A percentile compares a stretch with the other conserved stretches of the same genome.
Evolutionary conservation across 2,797 vertebrate species (phyloP).

Genomic region (Danio kyathit): DNA sequence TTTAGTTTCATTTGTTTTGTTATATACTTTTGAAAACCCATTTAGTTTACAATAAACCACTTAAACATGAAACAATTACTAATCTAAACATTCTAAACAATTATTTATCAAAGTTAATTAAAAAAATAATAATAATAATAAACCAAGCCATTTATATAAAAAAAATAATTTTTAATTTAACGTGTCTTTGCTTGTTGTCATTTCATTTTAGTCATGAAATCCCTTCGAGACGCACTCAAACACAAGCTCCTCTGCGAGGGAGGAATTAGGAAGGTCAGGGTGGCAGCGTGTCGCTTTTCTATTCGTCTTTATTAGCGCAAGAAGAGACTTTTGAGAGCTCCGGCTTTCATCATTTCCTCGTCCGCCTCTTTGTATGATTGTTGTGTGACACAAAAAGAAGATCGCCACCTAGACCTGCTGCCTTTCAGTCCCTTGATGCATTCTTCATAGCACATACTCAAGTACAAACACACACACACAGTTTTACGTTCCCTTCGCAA

Average conservation of each 20-base stretch:
- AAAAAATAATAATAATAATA: too few species aligned
- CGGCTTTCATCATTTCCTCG: background rate
- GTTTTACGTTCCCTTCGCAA: constrained; percentile 69
- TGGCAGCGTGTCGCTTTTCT: background rate
- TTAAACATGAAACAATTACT: too few species aligned
- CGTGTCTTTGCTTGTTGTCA: too few species aligned
- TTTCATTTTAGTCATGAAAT: background rate
- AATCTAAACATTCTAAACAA: too few species aligned
- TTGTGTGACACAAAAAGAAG: constrained; percentile 62
- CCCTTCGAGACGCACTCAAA: constrained; percentile 62
- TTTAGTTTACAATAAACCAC: too few species aligned
- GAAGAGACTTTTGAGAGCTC: background rate
- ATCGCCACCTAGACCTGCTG: constrained; percentile 66
- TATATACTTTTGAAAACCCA: too few species aligned
- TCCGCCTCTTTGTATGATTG: constrained; percentile 41
- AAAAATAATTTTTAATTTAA: too few species aligned
- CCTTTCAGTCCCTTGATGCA: constrained; percentile 68
- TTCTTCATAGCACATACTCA: constrained; percentile 6
- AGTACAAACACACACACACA: constrained; percentile 40
- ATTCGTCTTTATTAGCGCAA: background rate
- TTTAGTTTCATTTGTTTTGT: too few species aligned
- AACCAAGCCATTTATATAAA: too few species aligned
- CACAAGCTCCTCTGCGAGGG: constrained; percentile 71
- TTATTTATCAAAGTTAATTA: too few species aligned
- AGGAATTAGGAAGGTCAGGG: constrained; percentile 10